Evolutionary conservation across 2,113 vertebrate genomes (phyloP), one percentile per base, ranked within the genome.

Genomic region (Zingel zingel): DNA sequence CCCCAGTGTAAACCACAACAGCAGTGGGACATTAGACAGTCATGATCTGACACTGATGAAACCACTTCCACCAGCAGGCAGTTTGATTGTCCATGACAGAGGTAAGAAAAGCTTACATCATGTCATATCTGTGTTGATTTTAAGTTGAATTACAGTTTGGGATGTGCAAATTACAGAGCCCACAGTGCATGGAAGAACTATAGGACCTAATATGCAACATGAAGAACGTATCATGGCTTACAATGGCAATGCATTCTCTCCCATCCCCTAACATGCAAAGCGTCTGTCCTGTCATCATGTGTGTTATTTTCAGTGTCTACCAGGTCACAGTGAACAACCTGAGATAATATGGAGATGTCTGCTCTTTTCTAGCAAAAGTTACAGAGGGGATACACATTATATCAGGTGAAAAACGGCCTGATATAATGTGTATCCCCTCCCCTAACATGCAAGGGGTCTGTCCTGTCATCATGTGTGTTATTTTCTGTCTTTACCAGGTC

Each of bases 1-100:
- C 30, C 66, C 86, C 18, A 81, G 19, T 23, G 15, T 36, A 43
- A 95, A 92, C 19, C 67, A 77, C 78, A 66, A 93, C 74, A 85
- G 23, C 56, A 89, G 71, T 23, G 51, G 30, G 66, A 54, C 58
- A 54, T 59, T 39, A 75, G 82, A 83, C 72, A 69, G 4, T 57
- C 64, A 77, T 53, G 33, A 81, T 16, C 8, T 54, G 47, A 83
- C 69, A 16, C n/a, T 16, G 8, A 73, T 51, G 6, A 84, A 58
- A 5, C 9, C 74, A 27, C 86, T 93, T 86, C 94, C 88, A 61
- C 94, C 94, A 6, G 94, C 95, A 77, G 96, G 96, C 45, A 97
- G 80, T 85, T 81, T 97, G 58, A 93, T 97, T n/a, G 96, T 97
- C 63, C 91, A 97, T 47, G 96, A 97, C 68, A 94, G 91, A 95